Conservation (phyloP, 2,113 vertebrate genomes). For the Saccopteryx bilineata region DNA sequence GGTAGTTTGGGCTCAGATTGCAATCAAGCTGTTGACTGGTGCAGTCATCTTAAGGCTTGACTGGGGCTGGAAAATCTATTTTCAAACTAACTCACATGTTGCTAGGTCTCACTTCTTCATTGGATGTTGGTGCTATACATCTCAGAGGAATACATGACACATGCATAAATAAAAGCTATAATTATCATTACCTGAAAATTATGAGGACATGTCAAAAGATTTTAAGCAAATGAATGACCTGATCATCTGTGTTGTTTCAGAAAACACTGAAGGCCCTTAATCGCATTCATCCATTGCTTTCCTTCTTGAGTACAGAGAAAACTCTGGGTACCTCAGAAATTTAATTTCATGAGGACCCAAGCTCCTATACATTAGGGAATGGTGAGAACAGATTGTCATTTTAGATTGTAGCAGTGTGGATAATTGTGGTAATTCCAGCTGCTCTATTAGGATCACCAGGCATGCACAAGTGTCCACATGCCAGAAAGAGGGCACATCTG, state of each 20-base stretch:
- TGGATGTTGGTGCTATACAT: not conserved
- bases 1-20: not conserved
- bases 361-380: not conserved
- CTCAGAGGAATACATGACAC: not conserved
- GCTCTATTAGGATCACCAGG: not conserved
- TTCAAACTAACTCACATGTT: not conserved
- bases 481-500: not conserved
- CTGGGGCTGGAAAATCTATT: not conserved
- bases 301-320: slow-evolving; percentile 30
- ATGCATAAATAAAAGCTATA: not conserved
- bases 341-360: slow-evolving; percentile 5
- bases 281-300: not conserved
- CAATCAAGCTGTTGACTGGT: not conserved
- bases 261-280: not conserved
- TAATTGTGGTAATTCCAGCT: not conserved
- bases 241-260: slow-evolving; percentile 26
- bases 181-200: slow-evolving; percentile 17
- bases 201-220: slow-evolving; percentile 17
- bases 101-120: not conserved
- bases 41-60: not conserved
- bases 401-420: not conserved
- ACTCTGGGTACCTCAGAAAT: not conserved
- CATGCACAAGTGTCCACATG: not conserved
- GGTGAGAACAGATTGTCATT: not conserved
- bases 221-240: not conserved